A percentile compares a stretch with the other conserved stretches of the same genome.
phyloP scores from a whole-genome alignment of 2,797 vertebrate genomes.

The Rhinophrynus dorsalis region DNA sequence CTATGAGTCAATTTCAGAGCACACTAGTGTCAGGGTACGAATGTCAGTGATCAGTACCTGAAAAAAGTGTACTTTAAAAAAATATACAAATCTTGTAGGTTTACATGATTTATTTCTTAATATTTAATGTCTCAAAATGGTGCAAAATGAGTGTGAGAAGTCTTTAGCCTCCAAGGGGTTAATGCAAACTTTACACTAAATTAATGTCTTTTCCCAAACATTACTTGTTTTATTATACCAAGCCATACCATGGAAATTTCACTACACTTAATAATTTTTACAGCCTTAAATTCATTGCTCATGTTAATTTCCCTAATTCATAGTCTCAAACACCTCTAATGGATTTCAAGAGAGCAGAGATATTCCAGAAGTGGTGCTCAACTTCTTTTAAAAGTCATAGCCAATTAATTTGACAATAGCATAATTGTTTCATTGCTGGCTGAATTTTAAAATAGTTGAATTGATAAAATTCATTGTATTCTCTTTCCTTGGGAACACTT shows the following conservation, averaged over 20 bases:
- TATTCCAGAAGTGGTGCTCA: not conserved
- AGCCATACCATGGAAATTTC: constrained; percentile 18
- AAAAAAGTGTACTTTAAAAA: too few relatives aligned
- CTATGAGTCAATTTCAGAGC: too few relatives aligned
- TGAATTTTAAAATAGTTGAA: not conserved
- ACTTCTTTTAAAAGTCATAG: constrained; percentile 8
- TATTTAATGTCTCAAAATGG: too few relatives aligned
- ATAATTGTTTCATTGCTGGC: constrained; percentile 10
- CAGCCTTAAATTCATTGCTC: constrained; percentile 29
- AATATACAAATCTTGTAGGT: too few relatives aligned
- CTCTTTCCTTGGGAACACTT: not conserved
- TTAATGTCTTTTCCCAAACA: too few relatives aligned
- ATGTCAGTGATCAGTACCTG: too few relatives aligned
- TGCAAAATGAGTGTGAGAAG: too few relatives aligned
- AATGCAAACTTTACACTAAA: too few relatives aligned
- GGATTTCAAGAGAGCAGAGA: constrained; percentile 1
- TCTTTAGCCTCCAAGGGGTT: too few relatives aligned
- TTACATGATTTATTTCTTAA: too few relatives aligned
- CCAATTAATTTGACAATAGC: constrained; percentile 11
- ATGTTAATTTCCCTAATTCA: constrained; percentile 35
- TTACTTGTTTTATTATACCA: constrained; percentile 10
- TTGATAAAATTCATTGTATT: not conserved
- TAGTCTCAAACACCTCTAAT: constrained; percentile 14
- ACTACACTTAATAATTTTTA: constrained; percentile 18
- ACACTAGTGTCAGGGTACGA: too few relatives aligned